These are phyloP conservation scores for Myopa tessellatipennis DNA, from an alignment of 2,888 invertebrate species.

Conservation along the genomic window DNA sequence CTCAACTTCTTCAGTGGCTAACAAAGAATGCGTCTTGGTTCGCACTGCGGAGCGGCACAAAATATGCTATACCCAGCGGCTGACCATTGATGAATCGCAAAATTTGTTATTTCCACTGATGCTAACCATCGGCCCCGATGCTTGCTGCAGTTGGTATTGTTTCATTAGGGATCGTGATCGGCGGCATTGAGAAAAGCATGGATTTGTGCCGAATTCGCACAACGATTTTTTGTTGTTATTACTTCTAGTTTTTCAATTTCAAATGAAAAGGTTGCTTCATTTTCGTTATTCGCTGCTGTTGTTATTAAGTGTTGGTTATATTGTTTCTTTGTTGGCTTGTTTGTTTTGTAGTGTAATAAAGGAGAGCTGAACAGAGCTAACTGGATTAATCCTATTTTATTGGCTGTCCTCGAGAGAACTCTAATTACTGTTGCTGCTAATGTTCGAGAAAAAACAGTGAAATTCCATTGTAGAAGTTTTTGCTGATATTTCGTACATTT, in stretches of 20 bases:
- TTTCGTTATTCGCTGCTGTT: no score
- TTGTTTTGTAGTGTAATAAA: neutral
- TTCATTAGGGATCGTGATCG: neutral
- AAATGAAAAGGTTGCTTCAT: no score
- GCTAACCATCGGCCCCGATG: neutral
- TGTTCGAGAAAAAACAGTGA: no score
- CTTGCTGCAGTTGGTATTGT: neutral
- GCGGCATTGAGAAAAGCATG: neutral
- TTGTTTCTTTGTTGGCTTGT: neutral
- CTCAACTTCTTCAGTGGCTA: constrained; percentile 12
- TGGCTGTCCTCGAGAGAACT: no score
- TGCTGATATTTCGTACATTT: no score
- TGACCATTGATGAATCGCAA: constrained; percentile 5
- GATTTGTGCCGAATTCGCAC: neutral
- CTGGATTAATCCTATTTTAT: no score
- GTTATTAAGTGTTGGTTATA: constrained; percentile 2
- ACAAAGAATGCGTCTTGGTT: neutral
- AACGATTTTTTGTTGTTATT: neutral
- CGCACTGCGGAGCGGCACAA: neutral
- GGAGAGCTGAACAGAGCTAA: no score
- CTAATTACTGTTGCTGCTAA: no score
- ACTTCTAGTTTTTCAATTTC: neutral
- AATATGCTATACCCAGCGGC: neutral
- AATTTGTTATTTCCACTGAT: neutral
- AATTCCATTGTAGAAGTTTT: no score